Conservation (phyloP, 2,888 invertebrate species). For the Andrena hattorfiana region DNA sequence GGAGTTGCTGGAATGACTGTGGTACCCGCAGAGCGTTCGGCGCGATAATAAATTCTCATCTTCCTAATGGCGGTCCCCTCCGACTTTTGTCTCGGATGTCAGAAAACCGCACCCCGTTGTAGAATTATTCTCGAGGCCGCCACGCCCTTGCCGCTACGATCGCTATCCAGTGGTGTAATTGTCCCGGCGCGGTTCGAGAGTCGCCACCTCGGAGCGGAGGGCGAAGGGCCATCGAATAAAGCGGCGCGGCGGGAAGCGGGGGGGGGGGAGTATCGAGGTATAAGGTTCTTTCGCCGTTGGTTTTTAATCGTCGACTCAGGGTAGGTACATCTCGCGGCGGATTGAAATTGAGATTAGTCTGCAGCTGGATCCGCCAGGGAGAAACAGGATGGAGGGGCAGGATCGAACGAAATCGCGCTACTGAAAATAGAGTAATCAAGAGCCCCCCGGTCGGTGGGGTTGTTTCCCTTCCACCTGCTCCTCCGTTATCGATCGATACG, state of each 20-base stretch:
- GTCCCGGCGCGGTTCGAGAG: constrained; percentile 16
- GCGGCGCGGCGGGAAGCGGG: constrained; percentile 7
- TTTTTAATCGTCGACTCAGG: constrained; percentile 16
- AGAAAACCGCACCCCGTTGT: constrained; percentile 45
- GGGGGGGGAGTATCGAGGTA: not conserved
- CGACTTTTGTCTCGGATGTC: constrained; percentile 68
- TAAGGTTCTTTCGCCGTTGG: not conserved
- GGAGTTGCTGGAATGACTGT: not conserved
- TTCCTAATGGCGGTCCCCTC: constrained; percentile 54
- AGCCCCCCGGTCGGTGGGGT: not conserved
- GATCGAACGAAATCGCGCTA: constrained; percentile 1
- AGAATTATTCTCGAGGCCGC: constrained; percentile 48
- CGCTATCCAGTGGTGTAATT: constrained; percentile 52
- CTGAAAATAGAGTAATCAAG: constrained; percentile 11
- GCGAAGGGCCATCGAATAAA: constrained; percentile 28
- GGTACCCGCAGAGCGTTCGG: constrained; percentile 15
- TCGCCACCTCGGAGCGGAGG: constrained; percentile 2
- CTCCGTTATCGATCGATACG: constrained; percentile 12
- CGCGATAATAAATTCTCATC: constrained; percentile 67
- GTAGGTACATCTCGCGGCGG: not conserved
- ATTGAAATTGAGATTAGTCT: constrained; percentile 30
- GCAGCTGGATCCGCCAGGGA: not conserved
- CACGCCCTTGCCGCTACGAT: constrained; percentile 50
- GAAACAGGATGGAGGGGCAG: not conserved
- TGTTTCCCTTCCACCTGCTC: constrained; percentile 12